These are phyloP conservation scores for Motacilla tschutschensis DNA, from an alignment of 2,113 vertebrate genomes.

Conservation along the genomic window DNA sequence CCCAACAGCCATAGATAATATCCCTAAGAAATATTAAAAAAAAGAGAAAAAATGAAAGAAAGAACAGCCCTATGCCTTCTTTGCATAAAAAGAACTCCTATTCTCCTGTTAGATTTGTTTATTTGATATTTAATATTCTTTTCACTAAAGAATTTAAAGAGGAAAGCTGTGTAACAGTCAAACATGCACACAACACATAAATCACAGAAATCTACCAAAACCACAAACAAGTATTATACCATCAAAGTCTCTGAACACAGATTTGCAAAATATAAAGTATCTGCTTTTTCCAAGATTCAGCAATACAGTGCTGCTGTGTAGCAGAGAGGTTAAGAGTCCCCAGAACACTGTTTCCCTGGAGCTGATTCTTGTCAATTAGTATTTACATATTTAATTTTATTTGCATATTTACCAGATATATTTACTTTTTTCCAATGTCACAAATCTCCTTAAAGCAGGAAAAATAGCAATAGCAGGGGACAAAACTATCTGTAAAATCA, in stretches of 20 bases:
- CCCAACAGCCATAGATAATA: background rate
- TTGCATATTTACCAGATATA: background rate
- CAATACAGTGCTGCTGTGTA: background rate
- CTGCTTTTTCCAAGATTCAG: background rate
- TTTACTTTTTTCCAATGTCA: background rate
- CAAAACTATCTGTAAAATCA: background rate
- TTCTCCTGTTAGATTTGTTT: background rate
- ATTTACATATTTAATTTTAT: background rate
- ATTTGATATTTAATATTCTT: background rate
- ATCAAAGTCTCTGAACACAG: background rate
- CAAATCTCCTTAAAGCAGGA: background rate
- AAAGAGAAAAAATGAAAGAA: fast-evolving
- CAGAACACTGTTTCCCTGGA: background rate
- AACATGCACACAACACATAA: background rate
- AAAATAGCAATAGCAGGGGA: background rate
- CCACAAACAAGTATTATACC: background rate
- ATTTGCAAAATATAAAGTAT: background rate
- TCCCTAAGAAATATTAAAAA: background rate
- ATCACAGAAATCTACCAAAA: background rate
- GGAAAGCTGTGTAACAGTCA: background rate
- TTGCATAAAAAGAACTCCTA: background rate
- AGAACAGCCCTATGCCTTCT: background rate
- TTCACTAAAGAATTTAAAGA: background rate
- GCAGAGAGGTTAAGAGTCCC: background rate
- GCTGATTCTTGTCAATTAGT: background rate